Evolutionary conservation across 2,797 vertebrate species (phyloP), one percentile per base, ranked within the genome.

Genomic region (Staurois parvus): DNA sequence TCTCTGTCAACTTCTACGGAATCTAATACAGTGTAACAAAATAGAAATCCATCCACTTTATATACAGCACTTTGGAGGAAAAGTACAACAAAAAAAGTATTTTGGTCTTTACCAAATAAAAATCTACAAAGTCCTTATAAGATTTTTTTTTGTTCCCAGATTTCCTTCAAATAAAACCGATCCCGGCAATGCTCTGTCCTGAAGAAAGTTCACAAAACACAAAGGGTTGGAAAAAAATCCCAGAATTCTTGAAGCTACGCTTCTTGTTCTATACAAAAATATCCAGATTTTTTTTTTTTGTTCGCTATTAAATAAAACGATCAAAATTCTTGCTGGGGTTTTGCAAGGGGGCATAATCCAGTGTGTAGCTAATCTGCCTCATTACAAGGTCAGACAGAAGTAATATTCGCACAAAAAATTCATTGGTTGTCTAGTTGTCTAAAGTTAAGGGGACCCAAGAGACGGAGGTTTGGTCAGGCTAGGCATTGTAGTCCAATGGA

Each of bases 21-120:
- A 73, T 73, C 75, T 48, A 84, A 88, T 86, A 45, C 86, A 89
- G 87, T 86, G 87, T 86, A 89, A 81, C 83, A 91, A 90, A 92
- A 88, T 87, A 72, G 76, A 89, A 89, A 83, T 89, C 88, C 74
- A n/a, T 59, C 77, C 78, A 83, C 89, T 34, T 89, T 91, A 89
- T 90, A 77, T 84, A 89, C 88, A 91, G 77, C 81, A 72, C 1
- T 59, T 72, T 62, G 80, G 89, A 90, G 83, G 85, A 81, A 73
- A 90, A 29, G 66, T 45, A 45, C 42, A 19, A n/a, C 56, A 64
- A 89, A 84, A 2, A 3, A 81, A 72, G 85, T 15, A 79, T 69
- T 68, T 45, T 45, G 76, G n/a, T 67, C 77, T 79, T 68, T 69
- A 69, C 77, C 42, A 10, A 68, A 52, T 26, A 80, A 6, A 80